Conservation (phyloP, 30 jellyfish, hydroid and myxozoan genomes). For the Turritopsis rubra region DNA sequence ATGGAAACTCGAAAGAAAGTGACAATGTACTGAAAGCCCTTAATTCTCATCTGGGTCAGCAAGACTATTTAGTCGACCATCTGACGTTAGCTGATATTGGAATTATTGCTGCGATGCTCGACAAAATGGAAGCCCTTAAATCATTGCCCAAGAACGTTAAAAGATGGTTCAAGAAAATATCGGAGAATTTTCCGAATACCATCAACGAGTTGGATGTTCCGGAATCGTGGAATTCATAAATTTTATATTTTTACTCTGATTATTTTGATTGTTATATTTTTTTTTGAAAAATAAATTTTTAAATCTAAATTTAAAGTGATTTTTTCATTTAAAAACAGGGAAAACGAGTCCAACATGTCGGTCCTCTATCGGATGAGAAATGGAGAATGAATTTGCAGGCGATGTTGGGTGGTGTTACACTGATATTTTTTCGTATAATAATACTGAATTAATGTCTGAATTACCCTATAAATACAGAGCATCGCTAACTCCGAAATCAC, state of each 20-base stretch:
- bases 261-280: neutral
- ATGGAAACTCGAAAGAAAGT: constrained; percentile 47
- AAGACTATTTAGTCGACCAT: constrained; percentile 26
- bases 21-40: constrained; percentile 27
- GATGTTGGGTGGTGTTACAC: too few species aligned
- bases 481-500: too few species aligned
- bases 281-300: neutral
- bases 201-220: neutral
- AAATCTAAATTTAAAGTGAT: neutral
- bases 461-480: too few species aligned
- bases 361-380: too few species aligned
- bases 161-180: constrained; percentile 35
- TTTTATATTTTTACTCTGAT: neutral
- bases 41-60: constrained; percentile 44
- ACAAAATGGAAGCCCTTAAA: neutral
- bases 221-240: constrained; percentile 1
- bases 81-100: constrained; percentile 68
- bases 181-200: neutral
- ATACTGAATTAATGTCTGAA: too few species aligned
- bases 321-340: too few species aligned
- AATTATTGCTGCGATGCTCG: constrained; percentile 51
- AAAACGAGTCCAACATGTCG: too few species aligned
- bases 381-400: too few species aligned
- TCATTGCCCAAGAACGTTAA: constrained; percentile 54
- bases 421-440: too few species aligned